phyloP scores from a whole-genome alignment of 2,888 invertebrate species.

The Theretra japonica region DNA sequence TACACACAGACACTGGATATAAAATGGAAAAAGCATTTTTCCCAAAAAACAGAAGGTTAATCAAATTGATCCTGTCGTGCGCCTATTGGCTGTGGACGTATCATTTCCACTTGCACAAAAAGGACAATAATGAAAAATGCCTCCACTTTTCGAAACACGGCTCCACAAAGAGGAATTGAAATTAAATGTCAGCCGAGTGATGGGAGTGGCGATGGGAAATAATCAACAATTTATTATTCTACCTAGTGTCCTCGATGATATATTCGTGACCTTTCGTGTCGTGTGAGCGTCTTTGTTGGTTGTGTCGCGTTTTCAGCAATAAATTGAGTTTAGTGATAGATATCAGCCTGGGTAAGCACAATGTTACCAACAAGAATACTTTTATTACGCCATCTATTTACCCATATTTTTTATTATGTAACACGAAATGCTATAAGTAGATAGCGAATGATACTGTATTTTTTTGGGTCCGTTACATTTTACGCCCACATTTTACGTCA shows the following conservation, averaged over 20 bases:
- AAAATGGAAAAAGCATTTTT: slow-evolving; percentile 34
- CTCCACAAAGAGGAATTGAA: slow-evolving; percentile 64
- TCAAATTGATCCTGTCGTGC: slow-evolving; percentile 52
- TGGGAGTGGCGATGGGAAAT: slow-evolving; percentile 53
- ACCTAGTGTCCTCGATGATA: neutral
- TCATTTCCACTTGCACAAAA: slow-evolving; percentile 54
- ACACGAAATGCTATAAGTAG: neutral
- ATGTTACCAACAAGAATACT: neutral
- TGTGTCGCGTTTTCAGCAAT: neutral
- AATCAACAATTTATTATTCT: slow-evolving; percentile 50
- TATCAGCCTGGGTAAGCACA: neutral
- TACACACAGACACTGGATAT: slow-evolving; percentile 31
- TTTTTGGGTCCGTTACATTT: no score
- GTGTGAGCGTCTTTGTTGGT: neutral
- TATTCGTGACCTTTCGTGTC: neutral
- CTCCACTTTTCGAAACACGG: slow-evolving; percentile 50
- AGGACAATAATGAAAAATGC: slow-evolving; percentile 53
- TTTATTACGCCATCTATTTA: neutral
- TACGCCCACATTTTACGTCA: no score
- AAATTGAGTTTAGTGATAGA: slow-evolving; percentile 4
- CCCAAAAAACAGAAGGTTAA: slow-evolving; percentile 47
- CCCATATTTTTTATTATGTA: neutral
- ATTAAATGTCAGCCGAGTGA: slow-evolving; percentile 64
- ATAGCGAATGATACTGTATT: neutral
- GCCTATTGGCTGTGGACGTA: slow-evolving; percentile 49